These are phyloP conservation scores for Geothlypis trichas DNA, from an alignment of 2,113 vertebrate genomes.

Conservation along the genomic window DNA sequence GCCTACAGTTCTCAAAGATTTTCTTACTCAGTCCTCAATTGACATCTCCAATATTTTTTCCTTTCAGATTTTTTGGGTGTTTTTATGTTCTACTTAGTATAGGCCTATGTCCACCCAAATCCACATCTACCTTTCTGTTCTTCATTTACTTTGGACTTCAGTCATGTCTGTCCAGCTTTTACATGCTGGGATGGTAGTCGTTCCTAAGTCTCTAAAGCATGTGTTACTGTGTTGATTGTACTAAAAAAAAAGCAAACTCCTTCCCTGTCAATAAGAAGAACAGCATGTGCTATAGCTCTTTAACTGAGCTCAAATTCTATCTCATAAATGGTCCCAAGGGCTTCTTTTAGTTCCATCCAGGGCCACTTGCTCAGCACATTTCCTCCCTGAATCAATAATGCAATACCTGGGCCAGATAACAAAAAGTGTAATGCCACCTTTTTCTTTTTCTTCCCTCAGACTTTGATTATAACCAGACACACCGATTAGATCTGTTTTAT, in stretches of 20 bases:
- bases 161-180: not conserved
- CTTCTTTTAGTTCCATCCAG: constrained; percentile 7
- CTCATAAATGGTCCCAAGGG: constrained; percentile 27
- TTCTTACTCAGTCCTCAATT: not conserved
- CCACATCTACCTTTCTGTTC: not conserved
- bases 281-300: constrained; percentile 40
- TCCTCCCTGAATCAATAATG: constrained; percentile 51
- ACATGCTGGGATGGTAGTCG: fast-evolving
- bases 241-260: not conserved
- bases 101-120: not conserved
- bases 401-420: constrained; percentile 40
- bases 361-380: constrained; percentile 40
- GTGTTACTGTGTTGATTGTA: constrained; percentile 32
- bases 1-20: not conserved
- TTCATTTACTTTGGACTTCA: not conserved
- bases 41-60: not conserved
- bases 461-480: not conserved
- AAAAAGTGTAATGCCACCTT: not conserved
- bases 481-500: not conserved
- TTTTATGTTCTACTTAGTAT: not conserved
- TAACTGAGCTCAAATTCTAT: not conserved
- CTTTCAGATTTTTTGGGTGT: not conserved
- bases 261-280: constrained; percentile 1
- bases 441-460: not conserved
- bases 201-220: not conserved